Evolutionary conservation across 2,113 vertebrate genomes (phyloP), one percentile per base, ranked within the genome.

Genomic region (Dascyllus trimaculatus): DNA sequence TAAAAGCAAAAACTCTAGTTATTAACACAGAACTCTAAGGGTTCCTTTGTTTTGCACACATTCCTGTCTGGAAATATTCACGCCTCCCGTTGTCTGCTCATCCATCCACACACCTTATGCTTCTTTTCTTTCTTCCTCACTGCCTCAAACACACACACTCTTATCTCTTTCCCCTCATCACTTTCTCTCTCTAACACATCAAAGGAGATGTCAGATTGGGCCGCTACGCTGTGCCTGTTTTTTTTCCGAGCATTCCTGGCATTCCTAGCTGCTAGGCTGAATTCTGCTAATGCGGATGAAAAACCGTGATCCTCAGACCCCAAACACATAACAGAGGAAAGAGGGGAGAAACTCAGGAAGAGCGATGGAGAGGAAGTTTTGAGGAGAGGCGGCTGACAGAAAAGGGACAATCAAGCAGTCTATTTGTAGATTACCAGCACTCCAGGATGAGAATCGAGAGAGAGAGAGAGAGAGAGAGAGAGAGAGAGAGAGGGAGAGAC

Each of bases 181-280:
- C 58, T n/a, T 48, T 70, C 76, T n/a, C 38, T 43, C n/a, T 68
- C 14, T 1, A 75, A 72, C 75, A 82, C 82, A 85, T 89, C 78
- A 88, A 86, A 90, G 74, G 75, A 69, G 57, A 65, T 68, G 78
- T 81, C 78, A 77, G 83, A 71, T 77, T 49, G 24, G 43, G 71
- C 65, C 32, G 35, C 43, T 43, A 69, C 19, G 11, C 72, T 59
- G 40, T 67, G 73, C 73, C 74, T 38, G 35, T 13, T 85, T 81
- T 15, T 85, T 81, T 67, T 67, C 68, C 11, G n/a, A 70, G 74
- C 83, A 51, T 90, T 89, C 75, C 78, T 59, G 71, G 70, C 85
- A 90, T 91, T 92, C 87, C 87, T 11, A n/a, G 19, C 63, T 52
- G 51, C 75, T 46, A 71, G 79, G 69, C 14, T 21, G 75, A 90